phyloP scores from a whole-genome alignment of 2,888 invertebrate genomes.

The Melanostoma scalare region DNA sequence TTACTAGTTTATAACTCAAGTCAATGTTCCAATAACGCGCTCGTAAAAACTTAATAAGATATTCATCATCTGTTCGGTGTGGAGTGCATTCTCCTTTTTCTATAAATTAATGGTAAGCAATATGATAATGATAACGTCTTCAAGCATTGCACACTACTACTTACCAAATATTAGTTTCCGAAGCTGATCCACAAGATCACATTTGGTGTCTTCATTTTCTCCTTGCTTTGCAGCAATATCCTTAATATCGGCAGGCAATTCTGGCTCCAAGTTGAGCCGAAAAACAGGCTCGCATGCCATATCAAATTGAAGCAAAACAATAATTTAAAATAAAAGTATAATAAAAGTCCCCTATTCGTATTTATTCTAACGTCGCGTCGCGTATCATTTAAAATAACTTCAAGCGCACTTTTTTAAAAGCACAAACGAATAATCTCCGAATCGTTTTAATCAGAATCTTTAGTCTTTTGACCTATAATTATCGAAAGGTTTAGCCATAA shows the following conservation, averaged over 20 bases:
- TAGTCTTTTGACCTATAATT: no score
- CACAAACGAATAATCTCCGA: no score
- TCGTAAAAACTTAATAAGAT: slow-evolving; percentile 88
- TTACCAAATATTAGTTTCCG: slow-evolving; percentile 89
- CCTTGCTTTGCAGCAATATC: slow-evolving; percentile 86
- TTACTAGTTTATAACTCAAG: slow-evolving; percentile 89
- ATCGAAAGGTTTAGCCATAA: no score
- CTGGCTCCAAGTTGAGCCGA: slow-evolving; percentile 85
- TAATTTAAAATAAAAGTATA: neutral
- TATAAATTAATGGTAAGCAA: slow-evolving; percentile 81
- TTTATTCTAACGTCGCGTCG: no score
- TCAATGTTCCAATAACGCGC: slow-evolving; percentile 88
- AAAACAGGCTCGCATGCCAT: slow-evolving; percentile 81
- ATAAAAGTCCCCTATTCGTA: neutral
- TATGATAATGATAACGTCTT: slow-evolving; percentile 3
- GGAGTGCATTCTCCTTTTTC: slow-evolving; percentile 89
- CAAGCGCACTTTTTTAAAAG: no score
- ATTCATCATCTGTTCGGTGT: slow-evolving; percentile 89
- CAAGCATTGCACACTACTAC: slow-evolving; percentile 29
- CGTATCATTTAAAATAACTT: no score
- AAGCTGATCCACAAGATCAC: slow-evolving; percentile 87
- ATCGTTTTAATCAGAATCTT: no score
- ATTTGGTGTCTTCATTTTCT: slow-evolving; percentile 87
- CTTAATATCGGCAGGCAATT: slow-evolving; percentile 86
- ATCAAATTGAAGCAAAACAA: neutral